Evolutionary conservation across 2,888 invertebrate genomes (phyloP).

Genomic region (Meteorus colon): DNA sequence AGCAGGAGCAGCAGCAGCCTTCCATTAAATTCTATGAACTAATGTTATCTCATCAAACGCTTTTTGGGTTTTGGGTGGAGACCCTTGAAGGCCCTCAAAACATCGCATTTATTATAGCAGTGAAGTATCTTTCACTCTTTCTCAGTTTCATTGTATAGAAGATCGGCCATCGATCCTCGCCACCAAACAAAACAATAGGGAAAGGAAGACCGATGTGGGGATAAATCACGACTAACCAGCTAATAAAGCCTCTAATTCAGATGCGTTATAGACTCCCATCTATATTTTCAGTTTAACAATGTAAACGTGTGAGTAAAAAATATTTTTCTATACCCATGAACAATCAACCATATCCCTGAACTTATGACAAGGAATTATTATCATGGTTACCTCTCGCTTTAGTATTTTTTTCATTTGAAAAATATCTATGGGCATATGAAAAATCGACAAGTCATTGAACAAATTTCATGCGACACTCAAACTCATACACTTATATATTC

Average conservation of each 20-base stretch:
- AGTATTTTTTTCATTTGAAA: neutral
- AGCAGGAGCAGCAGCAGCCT: slow-evolving; percentile 54
- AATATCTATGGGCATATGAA: slow-evolving; percentile 18
- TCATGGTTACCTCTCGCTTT: neutral
- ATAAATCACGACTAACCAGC: slow-evolving; percentile 73
- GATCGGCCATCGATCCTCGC: slow-evolving; percentile 33
- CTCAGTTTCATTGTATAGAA: slow-evolving; percentile 22
- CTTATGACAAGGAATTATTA: neutral
- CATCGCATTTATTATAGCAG: slow-evolving; percentile 68
- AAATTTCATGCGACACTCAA: no score
- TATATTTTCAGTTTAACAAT: slow-evolving; percentile 34
- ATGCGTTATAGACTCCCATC: slow-evolving; percentile 58
- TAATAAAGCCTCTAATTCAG: slow-evolving; percentile 65
- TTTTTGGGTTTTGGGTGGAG: slow-evolving; percentile 35
- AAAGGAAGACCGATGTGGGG: slow-evolving; percentile 66
- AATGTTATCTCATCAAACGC: slow-evolving; percentile 64
- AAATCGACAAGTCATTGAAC: no score
- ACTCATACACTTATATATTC: no score
- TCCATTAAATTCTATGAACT: slow-evolving; percentile 65
- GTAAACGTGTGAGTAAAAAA: neutral
- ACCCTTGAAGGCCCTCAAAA: slow-evolving; percentile 60
- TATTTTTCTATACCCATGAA: neutral
- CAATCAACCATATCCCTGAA: neutral
- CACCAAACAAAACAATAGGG: slow-evolving; percentile 48
- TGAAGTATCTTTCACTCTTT: slow-evolving; percentile 37